These are phyloP conservation scores for Peromyscus leucopus DNA, from an alignment of 2,113 vertebrate species.

Conservation along the genomic window DNA sequence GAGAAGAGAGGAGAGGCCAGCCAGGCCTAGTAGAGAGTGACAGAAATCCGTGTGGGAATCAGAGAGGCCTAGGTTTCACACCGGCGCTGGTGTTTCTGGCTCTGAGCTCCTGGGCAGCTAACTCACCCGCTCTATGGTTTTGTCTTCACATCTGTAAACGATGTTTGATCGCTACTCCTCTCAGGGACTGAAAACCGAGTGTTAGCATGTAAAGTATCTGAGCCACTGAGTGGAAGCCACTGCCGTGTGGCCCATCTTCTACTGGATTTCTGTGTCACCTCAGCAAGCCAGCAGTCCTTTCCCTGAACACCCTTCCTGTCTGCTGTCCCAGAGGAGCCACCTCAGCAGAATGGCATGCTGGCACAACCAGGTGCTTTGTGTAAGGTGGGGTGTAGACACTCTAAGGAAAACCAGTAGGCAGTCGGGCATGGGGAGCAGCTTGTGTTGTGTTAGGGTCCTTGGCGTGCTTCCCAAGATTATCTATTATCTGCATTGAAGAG, in stretches of 20 bases:
- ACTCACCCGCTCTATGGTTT: background rate
- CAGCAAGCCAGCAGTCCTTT: background rate
- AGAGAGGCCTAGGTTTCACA: background rate
- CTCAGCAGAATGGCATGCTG: slow-evolving; percentile 46
- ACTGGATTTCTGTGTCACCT: background rate
- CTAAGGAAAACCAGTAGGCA: slow-evolving; percentile 53
- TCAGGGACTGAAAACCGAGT: background rate
- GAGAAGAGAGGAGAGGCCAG: background rate
- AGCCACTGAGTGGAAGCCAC: background rate
- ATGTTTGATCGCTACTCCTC: background rate
- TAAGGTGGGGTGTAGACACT: slow-evolving; percentile 70
- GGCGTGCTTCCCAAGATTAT: slow-evolving; percentile 83
- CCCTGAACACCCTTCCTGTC: background rate
- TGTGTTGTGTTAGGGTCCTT: slow-evolving; percentile 78
- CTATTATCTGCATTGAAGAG: slow-evolving; percentile 80
- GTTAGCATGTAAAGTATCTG: background rate
- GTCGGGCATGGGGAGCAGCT: slow-evolving; percentile 76
- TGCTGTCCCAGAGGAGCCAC: slow-evolving; percentile 52
- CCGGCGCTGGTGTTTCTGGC: background rate
- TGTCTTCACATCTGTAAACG: slow-evolving; percentile 17
- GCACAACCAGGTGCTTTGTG: slow-evolving; percentile 51
- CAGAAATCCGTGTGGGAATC: background rate
- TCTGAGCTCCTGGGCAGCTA: background rate
- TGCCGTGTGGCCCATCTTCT: background rate
- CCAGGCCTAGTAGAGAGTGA: background rate